Conservation (phyloP, 2,888 invertebrate genomes). For the Brachyptera putata region DNA sequence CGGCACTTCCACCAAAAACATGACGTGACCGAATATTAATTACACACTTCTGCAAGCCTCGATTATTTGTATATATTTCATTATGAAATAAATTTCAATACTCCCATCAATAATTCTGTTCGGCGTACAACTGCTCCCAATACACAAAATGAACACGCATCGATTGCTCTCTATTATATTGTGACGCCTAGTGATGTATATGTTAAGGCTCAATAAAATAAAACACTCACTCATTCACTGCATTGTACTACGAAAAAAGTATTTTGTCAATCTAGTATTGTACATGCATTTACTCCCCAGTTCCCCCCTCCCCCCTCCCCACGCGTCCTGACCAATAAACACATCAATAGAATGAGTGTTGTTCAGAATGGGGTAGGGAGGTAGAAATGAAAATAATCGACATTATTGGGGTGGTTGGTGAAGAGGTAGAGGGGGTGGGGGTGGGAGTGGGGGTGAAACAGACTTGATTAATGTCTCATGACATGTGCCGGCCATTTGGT, state of each 20-base stretch:
- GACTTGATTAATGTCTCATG: conserved; percentile 18
- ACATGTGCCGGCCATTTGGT: conserved; percentile 24
- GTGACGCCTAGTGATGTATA: too few species aligned
- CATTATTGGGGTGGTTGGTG: not conserved
- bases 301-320: not conserved
- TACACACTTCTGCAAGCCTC: too few species aligned
- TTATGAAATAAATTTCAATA: too few species aligned
- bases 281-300: not conserved
- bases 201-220: conserved; percentile 7
- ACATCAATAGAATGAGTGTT: conserved; percentile 2
- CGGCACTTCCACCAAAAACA: too few species aligned
- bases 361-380: not conserved
- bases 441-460: conserved; percentile 9
- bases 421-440: too few species aligned
- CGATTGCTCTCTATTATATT: too few species aligned
- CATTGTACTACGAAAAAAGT: conserved; percentile 11
- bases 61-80: too few species aligned
- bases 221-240: conserved; percentile 1
- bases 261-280: conserved; percentile 8
- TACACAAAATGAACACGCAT: too few species aligned
- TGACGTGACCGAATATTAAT: too few species aligned
- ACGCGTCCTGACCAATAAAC: not conserved
- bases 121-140: too few species aligned
- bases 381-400: conserved; percentile 5
- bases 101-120: too few species aligned